Evolutionary conservation across 2,113 vertebrate species (phyloP).

Genomic region (Toxostoma redivivum): DNA sequence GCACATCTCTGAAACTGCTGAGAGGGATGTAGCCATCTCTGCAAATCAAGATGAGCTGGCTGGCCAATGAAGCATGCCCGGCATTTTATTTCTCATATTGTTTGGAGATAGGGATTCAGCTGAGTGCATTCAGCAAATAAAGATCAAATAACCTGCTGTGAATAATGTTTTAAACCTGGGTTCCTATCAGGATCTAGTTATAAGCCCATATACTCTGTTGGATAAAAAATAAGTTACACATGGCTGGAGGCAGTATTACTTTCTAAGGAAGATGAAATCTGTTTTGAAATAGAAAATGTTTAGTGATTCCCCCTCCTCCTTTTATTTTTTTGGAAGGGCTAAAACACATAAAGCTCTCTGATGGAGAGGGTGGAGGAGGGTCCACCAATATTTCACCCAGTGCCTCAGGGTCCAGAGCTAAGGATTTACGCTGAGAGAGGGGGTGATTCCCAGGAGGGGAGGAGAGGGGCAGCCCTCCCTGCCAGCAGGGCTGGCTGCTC

Average conservation of each 20-base stretch:
- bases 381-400: not conserved
- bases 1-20: constrained; percentile 36
- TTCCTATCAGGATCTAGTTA: constrained; percentile 77
- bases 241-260: constrained; percentile 64
- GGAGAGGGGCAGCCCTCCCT: not conserved
- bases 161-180: constrained; percentile 78
- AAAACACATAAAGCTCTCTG: constrained; percentile 16
- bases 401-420: not conserved
- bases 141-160: constrained; percentile 78
- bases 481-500: not conserved
- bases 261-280: constrained; percentile 71
- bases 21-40: constrained; percentile 65
- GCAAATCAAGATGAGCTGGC: constrained; percentile 68
- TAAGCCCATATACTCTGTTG: constrained; percentile 73
- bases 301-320: not conserved
- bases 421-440: not conserved
- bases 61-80: constrained; percentile 68
- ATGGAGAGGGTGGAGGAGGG: not conserved
- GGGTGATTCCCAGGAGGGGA: not conserved
- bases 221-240: constrained; percentile 75
- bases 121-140: constrained; percentile 79
- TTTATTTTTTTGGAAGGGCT: constrained; percentile 16
- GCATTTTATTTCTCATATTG: constrained; percentile 76
- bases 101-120: constrained; percentile 76
- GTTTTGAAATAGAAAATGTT: constrained; percentile 66